phyloP scores from a whole-genome alignment of 2,888 invertebrate species.

The Caenorhabditis sp. region DNA sequence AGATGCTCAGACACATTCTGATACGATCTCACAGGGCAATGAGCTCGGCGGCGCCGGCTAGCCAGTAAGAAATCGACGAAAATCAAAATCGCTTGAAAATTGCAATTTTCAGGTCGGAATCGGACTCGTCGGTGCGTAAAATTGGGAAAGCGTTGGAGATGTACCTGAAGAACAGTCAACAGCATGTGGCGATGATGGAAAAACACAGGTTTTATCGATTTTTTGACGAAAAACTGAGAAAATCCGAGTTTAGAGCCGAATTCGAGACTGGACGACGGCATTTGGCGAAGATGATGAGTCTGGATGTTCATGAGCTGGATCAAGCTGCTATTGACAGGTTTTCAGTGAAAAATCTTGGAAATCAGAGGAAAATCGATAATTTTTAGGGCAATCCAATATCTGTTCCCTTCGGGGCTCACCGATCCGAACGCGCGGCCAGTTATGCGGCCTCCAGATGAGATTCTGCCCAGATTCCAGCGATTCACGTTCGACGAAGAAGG shows the following conservation, averaged over 20 bases:
- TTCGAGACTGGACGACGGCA: slow-evolving; percentile 95
- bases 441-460: slow-evolving; percentile 92
- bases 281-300: slow-evolving; percentile 99
- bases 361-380: too few species aligned
- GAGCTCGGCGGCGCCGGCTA: slow-evolving; percentile 38
- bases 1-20: slow-evolving; percentile 48
- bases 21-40: slow-evolving; percentile 34
- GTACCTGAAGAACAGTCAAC: slow-evolving; percentile 72
- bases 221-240: background rate
- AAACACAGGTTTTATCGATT: slow-evolving; percentile 64
- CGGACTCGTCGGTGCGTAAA: slow-evolving; percentile 55
- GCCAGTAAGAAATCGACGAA: slow-evolving; percentile 13
- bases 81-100: background rate
- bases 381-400: slow-evolving; percentile 93
- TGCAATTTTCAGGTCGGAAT: slow-evolving; percentile 33
- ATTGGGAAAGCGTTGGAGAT: slow-evolving; percentile 76
- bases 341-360: too few species aligned
- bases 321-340: slow-evolving; percentile 90
- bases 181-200: slow-evolving; percentile 82
- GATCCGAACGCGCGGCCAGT: slow-evolving; percentile 91
- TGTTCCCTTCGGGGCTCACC: slow-evolving; percentile 96
- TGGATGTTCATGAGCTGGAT: slow-evolving; percentile 90
- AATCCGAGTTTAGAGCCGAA: slow-evolving; percentile 86
- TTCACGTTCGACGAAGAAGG: slow-evolving; percentile 87
- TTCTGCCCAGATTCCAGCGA: slow-evolving; percentile 83